Percentiles rank a stretch among this genome's conserved stretches.
These are phyloP conservation scores for Tauraco erythrolophus DNA, from an alignment of 2,113 vertebrate genomes.

Conservation along the genomic window DNA sequence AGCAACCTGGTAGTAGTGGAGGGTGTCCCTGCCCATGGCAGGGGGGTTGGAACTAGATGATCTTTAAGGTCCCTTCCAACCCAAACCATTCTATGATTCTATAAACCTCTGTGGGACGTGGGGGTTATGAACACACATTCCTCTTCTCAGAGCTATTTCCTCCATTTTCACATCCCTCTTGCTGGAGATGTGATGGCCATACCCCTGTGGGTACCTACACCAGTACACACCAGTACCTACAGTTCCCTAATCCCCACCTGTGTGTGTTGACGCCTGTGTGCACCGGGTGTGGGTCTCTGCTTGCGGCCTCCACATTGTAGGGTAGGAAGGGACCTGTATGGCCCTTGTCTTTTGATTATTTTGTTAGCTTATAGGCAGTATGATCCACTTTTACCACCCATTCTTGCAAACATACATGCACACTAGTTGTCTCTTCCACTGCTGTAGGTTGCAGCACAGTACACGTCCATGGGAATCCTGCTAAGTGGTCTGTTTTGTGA, in stretches of 20 bases:
- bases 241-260: background rate
- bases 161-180: background rate
- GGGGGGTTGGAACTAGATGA: too few species aligned
- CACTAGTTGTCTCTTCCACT: background rate
- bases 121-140: background rate
- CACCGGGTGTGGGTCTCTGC: accelerated
- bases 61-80: too few species aligned
- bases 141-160: background rate
- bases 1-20: too few species aligned
- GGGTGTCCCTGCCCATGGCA: too few species aligned
- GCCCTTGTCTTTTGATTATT: background rate
- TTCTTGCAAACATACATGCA: background rate
- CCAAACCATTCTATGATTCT: too few species aligned
- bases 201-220: too few species aligned
- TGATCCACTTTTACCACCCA: background rate
- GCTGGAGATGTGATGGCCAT: accelerated
- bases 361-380: background rate
- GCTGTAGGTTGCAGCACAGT: accelerated
- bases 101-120: too few species aligned
- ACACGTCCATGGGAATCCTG: background rate
- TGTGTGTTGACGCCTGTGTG: accelerated
- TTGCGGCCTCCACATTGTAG: accelerated
- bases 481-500: background rate
- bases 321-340: background rate
- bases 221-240: background rate